A percentile compares a stretch with the other conserved stretches of the same genome.
phyloP scores from a whole-genome alignment of 2,113 vertebrate genomes.

The Jaculus jaculus region DNA sequence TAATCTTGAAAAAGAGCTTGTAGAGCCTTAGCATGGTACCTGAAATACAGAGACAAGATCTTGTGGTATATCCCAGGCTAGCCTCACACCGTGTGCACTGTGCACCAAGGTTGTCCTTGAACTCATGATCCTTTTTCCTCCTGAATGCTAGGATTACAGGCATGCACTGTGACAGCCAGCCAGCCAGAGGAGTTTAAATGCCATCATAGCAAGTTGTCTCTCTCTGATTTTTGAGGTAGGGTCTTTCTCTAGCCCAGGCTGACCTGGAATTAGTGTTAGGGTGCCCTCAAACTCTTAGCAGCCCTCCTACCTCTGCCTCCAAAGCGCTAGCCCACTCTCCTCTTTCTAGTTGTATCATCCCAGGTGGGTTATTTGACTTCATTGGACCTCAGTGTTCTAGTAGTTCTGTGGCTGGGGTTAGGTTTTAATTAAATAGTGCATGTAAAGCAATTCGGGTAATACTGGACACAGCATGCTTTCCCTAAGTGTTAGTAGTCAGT shows the following conservation, averaged over 20 bases:
- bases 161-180: not conserved
- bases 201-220: not conserved
- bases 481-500: conserved; percentile 8
- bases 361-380: not conserved
- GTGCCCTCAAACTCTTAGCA: too few relatives aligned
- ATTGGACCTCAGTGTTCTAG: conserved; percentile 8
- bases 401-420: not conserved
- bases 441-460: not conserved
- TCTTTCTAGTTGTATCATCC: not conserved
- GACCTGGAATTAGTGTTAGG: too few relatives aligned
- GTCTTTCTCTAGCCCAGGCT: too few relatives aligned
- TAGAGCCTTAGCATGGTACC: not conserved
- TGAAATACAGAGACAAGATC: not conserved
- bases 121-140: not conserved
- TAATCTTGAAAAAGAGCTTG: not conserved
- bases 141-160: not conserved
- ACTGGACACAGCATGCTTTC: conserved; percentile 13
- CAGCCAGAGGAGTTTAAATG: not conserved
- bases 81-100: not conserved
- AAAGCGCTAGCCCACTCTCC: not conserved
- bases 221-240: not conserved
- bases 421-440: conserved; percentile 23
- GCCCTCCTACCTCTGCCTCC: too few relatives aligned
- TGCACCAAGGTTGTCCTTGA: not conserved
- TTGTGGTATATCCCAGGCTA: not conserved